phyloP scores from a whole-genome alignment of 2,113 vertebrate species.

The Indicator indicator region DNA sequence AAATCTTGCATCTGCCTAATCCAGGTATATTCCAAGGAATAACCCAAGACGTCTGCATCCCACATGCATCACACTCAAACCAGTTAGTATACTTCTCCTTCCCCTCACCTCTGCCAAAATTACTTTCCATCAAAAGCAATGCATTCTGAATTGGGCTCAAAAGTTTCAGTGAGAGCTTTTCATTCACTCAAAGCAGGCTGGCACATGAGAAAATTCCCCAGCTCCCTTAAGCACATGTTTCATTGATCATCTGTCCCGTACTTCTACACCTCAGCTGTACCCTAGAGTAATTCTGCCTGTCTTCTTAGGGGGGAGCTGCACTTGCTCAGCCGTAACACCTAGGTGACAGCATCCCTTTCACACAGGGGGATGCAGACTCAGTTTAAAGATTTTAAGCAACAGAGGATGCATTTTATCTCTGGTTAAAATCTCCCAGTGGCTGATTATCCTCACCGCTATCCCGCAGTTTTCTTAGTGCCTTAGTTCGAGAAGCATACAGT shows the following conservation, averaged over 20 bases:
- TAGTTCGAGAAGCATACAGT: not conserved
- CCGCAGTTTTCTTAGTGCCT: not conserved
- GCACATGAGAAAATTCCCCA: not conserved
- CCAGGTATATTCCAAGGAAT: not conserved
- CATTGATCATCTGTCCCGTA: not conserved
- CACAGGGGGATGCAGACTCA: not conserved
- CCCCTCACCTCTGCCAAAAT: not conserved
- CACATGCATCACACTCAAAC: not conserved
- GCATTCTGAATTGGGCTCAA: not conserved
- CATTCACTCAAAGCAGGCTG: not conserved
- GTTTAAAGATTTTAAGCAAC: not conserved
- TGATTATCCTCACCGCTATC: not conserved
- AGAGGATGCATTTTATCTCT: not conserved
- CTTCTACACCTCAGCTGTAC: not conserved
- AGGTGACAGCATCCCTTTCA: not conserved
- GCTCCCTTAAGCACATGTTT: fast-evolving
- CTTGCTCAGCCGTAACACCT: not conserved
- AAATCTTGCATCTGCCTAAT: not conserved
- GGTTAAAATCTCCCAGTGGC: not conserved
- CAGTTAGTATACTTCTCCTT: not conserved
- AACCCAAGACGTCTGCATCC: not conserved
- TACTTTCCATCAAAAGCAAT: not conserved
- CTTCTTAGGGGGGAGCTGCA: not conserved
- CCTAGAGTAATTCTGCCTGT: not conserved
- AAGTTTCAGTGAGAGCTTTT: not conserved